phyloP scores from a whole-genome alignment of 2,888 invertebrate genomes.

The Cerceris ruficornis region DNA sequence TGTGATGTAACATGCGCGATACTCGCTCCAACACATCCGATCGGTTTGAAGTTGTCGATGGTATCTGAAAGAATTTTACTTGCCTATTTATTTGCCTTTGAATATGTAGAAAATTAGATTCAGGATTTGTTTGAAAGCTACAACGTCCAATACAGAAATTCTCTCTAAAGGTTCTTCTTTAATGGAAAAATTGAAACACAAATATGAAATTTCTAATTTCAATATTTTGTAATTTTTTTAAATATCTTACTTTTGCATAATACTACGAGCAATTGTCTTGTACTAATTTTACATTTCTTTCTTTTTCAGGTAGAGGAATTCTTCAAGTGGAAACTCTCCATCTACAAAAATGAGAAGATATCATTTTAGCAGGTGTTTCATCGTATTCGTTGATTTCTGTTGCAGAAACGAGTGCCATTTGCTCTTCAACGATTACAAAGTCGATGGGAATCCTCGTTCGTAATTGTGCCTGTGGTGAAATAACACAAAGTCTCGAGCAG shows the following conservation, averaged over 20 bases:
- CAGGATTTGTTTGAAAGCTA: too few species aligned
- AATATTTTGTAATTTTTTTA: background rate
- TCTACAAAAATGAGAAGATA: too few species aligned
- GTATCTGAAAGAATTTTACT: background rate
- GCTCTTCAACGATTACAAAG: constrained; percentile 8
- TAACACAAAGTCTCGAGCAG: constrained; percentile 12
- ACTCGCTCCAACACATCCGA: constrained; percentile 31
- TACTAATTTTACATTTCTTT: too few species aligned
- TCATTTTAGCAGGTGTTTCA: background rate
- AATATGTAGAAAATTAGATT: too few species aligned
- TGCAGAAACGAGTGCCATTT: constrained; percentile 13
- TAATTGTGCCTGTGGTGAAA: constrained; percentile 12
- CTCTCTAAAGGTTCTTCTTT: too few species aligned
- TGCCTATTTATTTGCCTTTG: too few species aligned
- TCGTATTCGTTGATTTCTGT: background rate
- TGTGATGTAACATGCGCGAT: constrained; percentile 22
- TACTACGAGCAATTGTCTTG: too few species aligned
- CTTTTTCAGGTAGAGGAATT: too few species aligned
- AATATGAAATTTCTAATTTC: background rate
- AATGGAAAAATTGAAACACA: too few species aligned
- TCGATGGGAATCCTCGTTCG: constrained; percentile 19
- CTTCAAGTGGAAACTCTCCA: too few species aligned
- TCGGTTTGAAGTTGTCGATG: background rate
- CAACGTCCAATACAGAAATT: too few species aligned
- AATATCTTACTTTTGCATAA: too few species aligned